Percentiles rank a stretch among this genome's conserved stretches.
These are phyloP conservation scores for Caradrina kadenii DNA, from an alignment of 2,888 invertebrate genomes.

Conservation along the genomic window DNA sequence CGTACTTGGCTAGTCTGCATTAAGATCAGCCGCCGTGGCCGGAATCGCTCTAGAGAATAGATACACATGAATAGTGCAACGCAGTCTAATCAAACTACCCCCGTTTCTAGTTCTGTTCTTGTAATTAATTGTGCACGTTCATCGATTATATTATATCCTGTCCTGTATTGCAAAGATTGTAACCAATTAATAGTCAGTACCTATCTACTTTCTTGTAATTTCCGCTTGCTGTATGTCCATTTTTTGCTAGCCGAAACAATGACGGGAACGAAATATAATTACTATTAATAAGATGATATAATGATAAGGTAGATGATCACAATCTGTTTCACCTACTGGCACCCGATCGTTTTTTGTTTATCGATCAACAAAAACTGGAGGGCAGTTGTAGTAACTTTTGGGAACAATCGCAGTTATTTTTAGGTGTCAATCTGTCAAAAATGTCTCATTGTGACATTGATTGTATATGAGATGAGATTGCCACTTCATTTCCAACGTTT, in stretches of 20 bases:
- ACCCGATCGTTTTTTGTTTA: not conserved
- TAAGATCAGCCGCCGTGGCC: too few relatives aligned
- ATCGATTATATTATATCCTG: conserved; percentile 33
- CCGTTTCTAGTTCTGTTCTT: conserved; percentile 9
- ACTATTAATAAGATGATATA: too few relatives aligned
- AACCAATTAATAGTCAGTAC: conserved; percentile 19
- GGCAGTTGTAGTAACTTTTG: too few relatives aligned
- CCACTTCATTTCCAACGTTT: too few relatives aligned
- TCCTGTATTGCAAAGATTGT: conserved; percentile 35
- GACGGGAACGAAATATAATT: conserved; percentile 39
- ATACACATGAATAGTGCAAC: too few relatives aligned
- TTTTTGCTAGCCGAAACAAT: conserved; percentile 32
- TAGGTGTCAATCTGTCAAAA: too few relatives aligned
- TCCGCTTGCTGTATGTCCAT: conserved; percentile 28
- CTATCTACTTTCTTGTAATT: conserved; percentile 44
- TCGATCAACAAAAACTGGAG: not conserved
- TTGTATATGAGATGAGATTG: too few relatives aligned
- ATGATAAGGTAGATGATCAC: not conserved
- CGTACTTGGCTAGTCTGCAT: too few relatives aligned
- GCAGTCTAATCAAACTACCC: not conserved
- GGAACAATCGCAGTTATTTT: too few relatives aligned
- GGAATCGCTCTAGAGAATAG: too few relatives aligned
- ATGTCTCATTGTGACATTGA: too few relatives aligned
- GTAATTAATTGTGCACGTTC: conserved; percentile 21
- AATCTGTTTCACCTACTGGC: conserved; percentile 30